Base-by-base conservation (phyloP, 2,888 invertebrate genomes). In the Hirtodrosophila confusa region DNA sequence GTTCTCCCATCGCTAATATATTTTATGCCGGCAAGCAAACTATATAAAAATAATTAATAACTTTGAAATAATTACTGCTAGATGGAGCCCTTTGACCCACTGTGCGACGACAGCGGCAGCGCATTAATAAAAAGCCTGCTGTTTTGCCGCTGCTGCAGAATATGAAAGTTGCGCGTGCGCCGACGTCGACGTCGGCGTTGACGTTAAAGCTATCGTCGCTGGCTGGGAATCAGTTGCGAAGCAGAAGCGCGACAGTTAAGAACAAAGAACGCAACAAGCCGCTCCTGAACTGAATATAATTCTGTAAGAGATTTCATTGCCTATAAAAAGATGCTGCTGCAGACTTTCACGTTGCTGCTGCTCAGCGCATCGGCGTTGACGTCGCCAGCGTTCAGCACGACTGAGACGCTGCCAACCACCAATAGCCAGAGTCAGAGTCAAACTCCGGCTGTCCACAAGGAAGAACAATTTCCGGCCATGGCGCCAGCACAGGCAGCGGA, bases 131-230 rank as follows among this genome's bases (percentile, higher is more conserved):
- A 12, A 5, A 1, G 27, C 27, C 4, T 27, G 37, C 49, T 17
- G 29, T 4, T 4, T 24, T 9, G 49, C 37, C 24, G 47, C 40
- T 47, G 68, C 45, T 29, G 82, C 78, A 71, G 75, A 86, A 84
- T 86, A 79, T 75, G 82, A 86, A 85, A 87, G 86, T 79, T 78
- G 83, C 83, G 88, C 86, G 71, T 82, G 86, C 83, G 75, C 27
- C 10, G 56, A 62, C 39, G 55, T 23, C 51, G 17, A 17, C 60
- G 68, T 24, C 33, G 54, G 39, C 58, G 53, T 80, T 65, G 54
- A 41, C 58, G 53, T 80, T 65, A 71, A 55, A 65, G 57, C 86
- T 60, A 45, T 50, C 56, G 63, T 49, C 57, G 67, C 40, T 57
- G 39, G 58, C 35, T 40, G 56, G 24, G 48, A 67, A 70, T 69